phyloP scores from a whole-genome alignment of 2,888 invertebrate species.

The Mythimna impura region DNA sequence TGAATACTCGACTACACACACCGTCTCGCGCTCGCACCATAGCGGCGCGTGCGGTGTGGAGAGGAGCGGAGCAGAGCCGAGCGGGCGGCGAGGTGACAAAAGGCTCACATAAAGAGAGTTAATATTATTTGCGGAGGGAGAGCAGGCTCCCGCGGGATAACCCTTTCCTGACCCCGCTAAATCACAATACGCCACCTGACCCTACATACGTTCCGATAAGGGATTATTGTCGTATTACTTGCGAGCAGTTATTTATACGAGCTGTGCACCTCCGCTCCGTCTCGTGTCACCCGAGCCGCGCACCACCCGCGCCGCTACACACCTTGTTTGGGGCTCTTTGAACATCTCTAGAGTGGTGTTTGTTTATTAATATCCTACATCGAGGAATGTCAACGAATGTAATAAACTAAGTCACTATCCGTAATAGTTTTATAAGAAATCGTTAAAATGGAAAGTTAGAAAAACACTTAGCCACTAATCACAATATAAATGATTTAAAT shows the following conservation, averaged over 20 bases:
- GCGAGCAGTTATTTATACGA: slow-evolving; percentile 62
- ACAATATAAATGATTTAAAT: slow-evolving; percentile 34
- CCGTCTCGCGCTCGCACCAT: neutral
- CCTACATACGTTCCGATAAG: slow-evolving; percentile 70
- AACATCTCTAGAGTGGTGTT: neutral
- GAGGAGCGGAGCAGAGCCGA: slow-evolving; percentile 15
- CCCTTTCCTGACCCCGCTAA: slow-evolving; percentile 68
- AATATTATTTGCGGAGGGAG: slow-evolving; percentile 78
- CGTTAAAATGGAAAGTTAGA: slow-evolving; percentile 14
- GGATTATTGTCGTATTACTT: slow-evolving; percentile 76
- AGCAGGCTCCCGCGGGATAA: slow-evolving; percentile 58
- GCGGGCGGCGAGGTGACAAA: slow-evolving; percentile 71
- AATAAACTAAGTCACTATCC: slow-evolving; percentile 7
- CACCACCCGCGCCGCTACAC: neutral
- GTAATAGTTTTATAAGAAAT: slow-evolving; percentile 25
- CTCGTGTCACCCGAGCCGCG: neutral
- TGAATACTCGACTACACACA: neutral
- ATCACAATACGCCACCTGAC: slow-evolving; percentile 74
- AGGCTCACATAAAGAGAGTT: slow-evolving; percentile 78
- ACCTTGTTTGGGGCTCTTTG: slow-evolving; percentile 13
- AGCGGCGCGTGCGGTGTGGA: neutral
- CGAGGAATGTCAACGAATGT: neutral
- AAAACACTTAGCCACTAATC: slow-evolving; percentile 20
- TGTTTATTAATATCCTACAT: neutral
- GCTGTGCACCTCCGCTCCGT: slow-evolving; percentile 22